phyloP scores from a whole-genome alignment of 2,797 vertebrate species.

The Leontopithecus rosalia region DNA sequence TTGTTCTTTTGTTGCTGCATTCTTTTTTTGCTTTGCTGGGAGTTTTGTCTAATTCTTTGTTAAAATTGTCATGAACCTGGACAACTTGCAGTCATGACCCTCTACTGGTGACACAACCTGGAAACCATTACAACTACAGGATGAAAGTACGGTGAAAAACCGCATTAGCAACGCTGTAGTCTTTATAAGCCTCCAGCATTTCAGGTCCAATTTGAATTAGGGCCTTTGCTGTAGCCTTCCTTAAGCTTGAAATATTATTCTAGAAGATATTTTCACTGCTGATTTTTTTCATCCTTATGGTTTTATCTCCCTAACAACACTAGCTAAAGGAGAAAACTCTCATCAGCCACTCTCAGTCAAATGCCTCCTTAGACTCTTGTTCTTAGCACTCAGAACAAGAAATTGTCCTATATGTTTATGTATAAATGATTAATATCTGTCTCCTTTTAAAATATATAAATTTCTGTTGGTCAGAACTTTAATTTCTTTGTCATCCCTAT shows the following conservation, averaged over 20 bases:
- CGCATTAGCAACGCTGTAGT: fast-evolving
- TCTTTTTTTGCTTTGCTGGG: neutral
- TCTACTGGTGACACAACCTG: neutral
- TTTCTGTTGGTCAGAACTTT: neutral
- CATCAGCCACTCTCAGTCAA: neutral
- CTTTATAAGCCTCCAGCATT: neutral
- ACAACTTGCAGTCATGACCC: neutral
- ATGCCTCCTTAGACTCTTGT: neutral
- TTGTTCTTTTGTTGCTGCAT: neutral
- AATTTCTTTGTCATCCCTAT: neutral
- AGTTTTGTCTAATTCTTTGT: neutral
- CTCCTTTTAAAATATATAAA: neutral
- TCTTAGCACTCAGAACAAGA: neutral
- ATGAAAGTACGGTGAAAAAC: neutral
- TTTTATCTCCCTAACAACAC: neutral
- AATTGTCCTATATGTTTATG: neutral
- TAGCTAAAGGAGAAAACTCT: neutral
- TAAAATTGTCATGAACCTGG: neutral
- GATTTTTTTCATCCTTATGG: neutral
- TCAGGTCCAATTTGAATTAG: neutral
- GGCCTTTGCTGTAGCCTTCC: neutral
- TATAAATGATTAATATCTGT: neutral
- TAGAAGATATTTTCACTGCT: neutral
- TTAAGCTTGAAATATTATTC: neutral
- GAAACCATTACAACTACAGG: neutral